Percentiles rank a stretch among this genome's conserved stretches.
Conservation (phyloP, 2,113 vertebrate species). For the Callionymus lyra region DNA sequence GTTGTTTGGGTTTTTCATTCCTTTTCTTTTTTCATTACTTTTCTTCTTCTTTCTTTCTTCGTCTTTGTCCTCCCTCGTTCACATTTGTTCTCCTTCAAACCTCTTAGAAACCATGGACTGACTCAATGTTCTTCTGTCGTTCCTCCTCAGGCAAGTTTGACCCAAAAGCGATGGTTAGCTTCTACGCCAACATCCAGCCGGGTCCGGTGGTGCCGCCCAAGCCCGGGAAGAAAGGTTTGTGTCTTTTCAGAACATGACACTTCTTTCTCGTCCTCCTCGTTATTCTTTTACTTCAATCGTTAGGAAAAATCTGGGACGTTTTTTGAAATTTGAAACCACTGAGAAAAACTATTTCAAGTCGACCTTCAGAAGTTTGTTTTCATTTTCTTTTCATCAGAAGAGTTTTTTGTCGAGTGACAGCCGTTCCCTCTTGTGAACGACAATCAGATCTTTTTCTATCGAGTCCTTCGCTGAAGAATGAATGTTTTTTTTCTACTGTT, state of each 20-base stretch:
- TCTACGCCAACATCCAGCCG: conserved; percentile 93
- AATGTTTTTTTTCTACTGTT: conserved; percentile 1
- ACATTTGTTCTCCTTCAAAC: too few species aligned
- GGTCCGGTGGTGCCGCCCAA: conserved; percentile 89
- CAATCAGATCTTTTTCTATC: neutral
- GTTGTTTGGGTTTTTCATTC: too few species aligned
- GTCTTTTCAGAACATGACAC: neutral
- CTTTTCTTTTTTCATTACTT: too few species aligned
- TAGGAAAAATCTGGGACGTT: conserved; percentile 1
- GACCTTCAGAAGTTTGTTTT: conserved; percentile 5
- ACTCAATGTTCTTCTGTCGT: conserved; percentile 1
- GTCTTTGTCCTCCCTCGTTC: too few species aligned
- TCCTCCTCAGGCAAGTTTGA: conserved; percentile 84
- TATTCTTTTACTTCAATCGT: neutral
- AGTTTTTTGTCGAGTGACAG: conserved; percentile 5
- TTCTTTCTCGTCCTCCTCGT: too few species aligned
- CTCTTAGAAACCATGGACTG: too few species aligned
- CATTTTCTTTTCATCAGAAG: neutral
- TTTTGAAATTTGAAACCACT: conserved; percentile 5
- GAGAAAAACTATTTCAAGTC: conserved; percentile 5
- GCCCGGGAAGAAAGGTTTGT: conserved; percentile 84
- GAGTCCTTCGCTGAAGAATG: neutral
- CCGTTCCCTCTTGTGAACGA: too few species aligned
- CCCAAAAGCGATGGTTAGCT: conserved; percentile 87
- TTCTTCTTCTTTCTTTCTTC: too few species aligned